Base-by-base conservation (phyloP, 2,888 invertebrate species). In the Cylindroiulus punctatus region DNA sequence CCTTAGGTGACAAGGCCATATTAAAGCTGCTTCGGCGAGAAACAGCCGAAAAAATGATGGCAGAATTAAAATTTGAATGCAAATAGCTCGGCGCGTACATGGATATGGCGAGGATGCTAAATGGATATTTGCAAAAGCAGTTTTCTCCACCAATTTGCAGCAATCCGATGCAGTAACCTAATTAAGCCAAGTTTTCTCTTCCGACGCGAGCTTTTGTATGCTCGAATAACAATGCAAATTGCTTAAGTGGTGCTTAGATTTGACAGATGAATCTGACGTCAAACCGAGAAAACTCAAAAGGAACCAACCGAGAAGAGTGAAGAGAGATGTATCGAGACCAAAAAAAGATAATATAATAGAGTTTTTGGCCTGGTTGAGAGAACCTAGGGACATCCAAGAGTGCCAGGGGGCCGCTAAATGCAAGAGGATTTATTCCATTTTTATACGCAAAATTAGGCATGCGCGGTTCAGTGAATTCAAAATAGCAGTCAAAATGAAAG, bases 181-280 rank as follows among this genome's bases (percentile, higher is more conserved):
- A 82, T 82, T 82, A 82, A 82, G 82, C 82, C n/a, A 36, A 82
- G 40, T 40, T 82, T 82, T 82, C 82, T 36, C 22, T 42, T 82
- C 36, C n/a, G 17, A 40, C 40, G 22, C 42, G 42, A 36, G 40
- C 82, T 82, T 82, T 40, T 36, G 22, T 42, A 82, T 82, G 82
- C 82, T 40, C 22, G 82, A 82, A 82, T 82, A 82, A 82, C 82
- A 82, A 82, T 82, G 82, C 82, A 82, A 82, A 82, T 82, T 82
- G 82, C 82, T 82, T 82, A 82, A 82, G 82, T 82, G 82, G 82
- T 82, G 82, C 82, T 82, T 82, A 82, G 82, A 40, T 82, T 82
- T 82, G 82, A 82, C 36, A 82, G 82, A 82, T 82, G 82, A 82
- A 42, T 82, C 42, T 82, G 42, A 82, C 42, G 82, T 82, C 82